Base-by-base conservation (phyloP, 2,113 vertebrate species). In the Epinephelus lanceolatus region DNA sequence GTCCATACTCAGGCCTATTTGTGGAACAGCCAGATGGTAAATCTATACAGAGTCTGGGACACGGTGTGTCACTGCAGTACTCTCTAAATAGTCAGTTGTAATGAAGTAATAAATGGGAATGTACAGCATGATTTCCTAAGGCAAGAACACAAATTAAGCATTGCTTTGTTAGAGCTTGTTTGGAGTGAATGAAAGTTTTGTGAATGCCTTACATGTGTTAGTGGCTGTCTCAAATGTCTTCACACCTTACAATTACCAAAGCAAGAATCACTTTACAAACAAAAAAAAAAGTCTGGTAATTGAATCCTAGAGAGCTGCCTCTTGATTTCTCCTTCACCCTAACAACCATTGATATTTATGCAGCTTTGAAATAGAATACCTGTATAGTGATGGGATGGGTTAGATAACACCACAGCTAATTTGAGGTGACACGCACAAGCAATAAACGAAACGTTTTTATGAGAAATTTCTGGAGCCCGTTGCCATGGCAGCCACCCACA, bases 21-120 rank as follows among this genome's bases (percentile, higher is more conserved):
- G 70, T 91, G 86, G 93, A 89, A 61, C 70, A 45, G 55, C 75
- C 92, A 90, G 84, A 89, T 91, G 88, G 89, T 88, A 85, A 89
- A 87, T 72, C 88, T 89, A 92, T 85, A 83, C 89, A 19, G 25
- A 60, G 78, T 76, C 78, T 87, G 63, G 82, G 82, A 88, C 79
- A 69, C 4, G 0, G 51, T 74, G 82, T 90, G 72, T 86, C 80
- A 70, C 69, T 77, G 30, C 37, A 1, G 11, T 57, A 49, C 60
- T 57, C 83, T 71, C 67, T 49, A 86, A 88, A 90, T 88, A 84
- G 86, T 85, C 55, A 51, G 67, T 61, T 76, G 74, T 87, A 73
- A 83, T 82, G 23, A 80, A 76, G 77, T 76, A 30, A 78, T 80
- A 56, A 81, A 84, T 80, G 23, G 49, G 23, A 62, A 37, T n/a